Conservation (phyloP, 2,888 invertebrate genomes). For the Zonitis immaculata region DNA sequence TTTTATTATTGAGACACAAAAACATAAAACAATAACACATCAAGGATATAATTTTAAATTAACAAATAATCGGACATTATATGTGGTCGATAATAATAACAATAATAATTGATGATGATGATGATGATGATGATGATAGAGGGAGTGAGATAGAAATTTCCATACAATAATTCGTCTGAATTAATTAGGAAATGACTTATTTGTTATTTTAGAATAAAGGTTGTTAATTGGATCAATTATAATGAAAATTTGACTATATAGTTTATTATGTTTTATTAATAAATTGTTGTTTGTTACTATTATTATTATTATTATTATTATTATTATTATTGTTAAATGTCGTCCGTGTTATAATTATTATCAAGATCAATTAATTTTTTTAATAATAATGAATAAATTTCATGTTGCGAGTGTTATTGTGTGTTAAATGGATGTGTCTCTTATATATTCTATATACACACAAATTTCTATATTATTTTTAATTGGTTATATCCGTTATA, state of each 20-base stretch:
- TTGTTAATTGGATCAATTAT: slow-evolving; percentile 9
- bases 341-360: background rate
- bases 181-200: slow-evolving; percentile 37
- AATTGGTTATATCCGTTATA: slow-evolving; percentile 37
- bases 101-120: background rate
- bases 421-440: slow-evolving; percentile 41
- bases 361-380: slow-evolving; percentile 17
- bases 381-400: slow-evolving; percentile 2
- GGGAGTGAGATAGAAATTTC: slow-evolving; percentile 1
- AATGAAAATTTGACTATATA: background rate
- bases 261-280: background rate
- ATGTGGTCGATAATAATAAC: background rate
- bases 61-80: background rate
- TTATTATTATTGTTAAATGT: background rate
- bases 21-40: background rate
- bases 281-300: slow-evolving; percentile 4
- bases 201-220: slow-evolving; percentile 24
- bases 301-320: slow-evolving; percentile 3
- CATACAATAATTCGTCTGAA: slow-evolving; percentile 11
- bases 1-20: background rate
- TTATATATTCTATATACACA: slow-evolving; percentile 23
- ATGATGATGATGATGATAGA: background rate
- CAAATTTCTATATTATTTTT: no score
- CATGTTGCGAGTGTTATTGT: no score
- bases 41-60: background rate